Evolutionary conservation across 2,797 vertebrate genomes (phyloP).

Genomic region (Helicolenus hilgendorfi): DNA sequence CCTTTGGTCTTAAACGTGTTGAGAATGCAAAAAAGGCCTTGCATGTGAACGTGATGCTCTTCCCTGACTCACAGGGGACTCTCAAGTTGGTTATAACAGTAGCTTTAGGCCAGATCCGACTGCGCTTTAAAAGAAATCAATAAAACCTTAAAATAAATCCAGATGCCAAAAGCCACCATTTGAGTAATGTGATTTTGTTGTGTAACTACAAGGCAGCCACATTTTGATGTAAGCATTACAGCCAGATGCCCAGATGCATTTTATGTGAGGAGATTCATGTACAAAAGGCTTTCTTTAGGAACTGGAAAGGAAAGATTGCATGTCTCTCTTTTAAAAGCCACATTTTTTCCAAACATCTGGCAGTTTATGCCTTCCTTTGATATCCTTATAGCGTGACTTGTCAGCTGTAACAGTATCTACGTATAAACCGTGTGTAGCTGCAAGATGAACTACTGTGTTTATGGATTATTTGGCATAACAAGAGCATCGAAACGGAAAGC

Average conservation of each 20-base stretch:
- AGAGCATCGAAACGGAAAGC: neutral
- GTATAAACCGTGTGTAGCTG: neutral
- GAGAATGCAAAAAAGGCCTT: neutral
- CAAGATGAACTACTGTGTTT: neutral
- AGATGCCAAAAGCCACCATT: constrained; percentile 6
- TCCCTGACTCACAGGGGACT: constrained; percentile 4
- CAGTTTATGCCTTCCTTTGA: neutral
- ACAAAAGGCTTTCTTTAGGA: neutral
- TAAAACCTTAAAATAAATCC: constrained; percentile 41
- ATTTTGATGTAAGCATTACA: neutral
- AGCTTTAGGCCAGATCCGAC: constrained; percentile 26
- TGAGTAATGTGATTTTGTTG: constrained; percentile 13
- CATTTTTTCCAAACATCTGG: neutral
- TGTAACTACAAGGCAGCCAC: neutral
- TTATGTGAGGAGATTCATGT: neutral
- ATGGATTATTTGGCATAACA: constrained; percentile 8
- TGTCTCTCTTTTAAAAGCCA: neutral
- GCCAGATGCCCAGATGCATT: neutral
- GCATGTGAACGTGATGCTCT: constrained; percentile 31
- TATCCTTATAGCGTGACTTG: neutral
- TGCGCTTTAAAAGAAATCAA: constrained; percentile 37
- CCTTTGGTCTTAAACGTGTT: neutral
- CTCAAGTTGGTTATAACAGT: constrained; percentile 2
- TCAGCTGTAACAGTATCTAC: neutral
- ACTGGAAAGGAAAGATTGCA: neutral